Conservation (phyloP, 1,140 invertebrate genomes). For the Camponotus pennsylvanicus region DNA sequence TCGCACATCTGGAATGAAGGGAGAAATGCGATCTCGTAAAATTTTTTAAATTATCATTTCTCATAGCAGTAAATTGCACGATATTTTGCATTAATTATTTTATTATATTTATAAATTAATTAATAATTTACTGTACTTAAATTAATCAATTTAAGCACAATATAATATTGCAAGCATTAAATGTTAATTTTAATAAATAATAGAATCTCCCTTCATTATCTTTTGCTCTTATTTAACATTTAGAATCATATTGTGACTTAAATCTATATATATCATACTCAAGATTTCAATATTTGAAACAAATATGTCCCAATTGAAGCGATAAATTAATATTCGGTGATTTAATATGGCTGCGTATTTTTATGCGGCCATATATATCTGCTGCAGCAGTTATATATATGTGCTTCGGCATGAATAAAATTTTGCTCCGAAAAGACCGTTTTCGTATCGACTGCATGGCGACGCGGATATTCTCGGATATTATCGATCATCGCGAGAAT, state of each 20-base stretch:
- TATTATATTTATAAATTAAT: neutral
- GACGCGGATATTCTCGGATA: constrained; percentile 41
- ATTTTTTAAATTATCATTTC: constrained; percentile 3
- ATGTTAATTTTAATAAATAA: no score
- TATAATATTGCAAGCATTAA: no score
- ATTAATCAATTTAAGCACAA: neutral
- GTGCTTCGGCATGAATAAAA: constrained; percentile 47
- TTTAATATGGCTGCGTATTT: constrained; percentile 38
- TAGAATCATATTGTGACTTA: neutral
- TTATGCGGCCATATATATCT: constrained; percentile 58
- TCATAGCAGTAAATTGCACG: neutral
- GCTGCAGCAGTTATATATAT: constrained; percentile 43
- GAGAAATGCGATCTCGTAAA: neutral
- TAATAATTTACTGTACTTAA: neutral
- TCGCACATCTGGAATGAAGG: neutral
- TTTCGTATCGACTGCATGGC: constrained; percentile 25
- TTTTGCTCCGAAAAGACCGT: constrained; percentile 28
- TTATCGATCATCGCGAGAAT: constrained; percentile 40
- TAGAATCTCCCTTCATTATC: no score
- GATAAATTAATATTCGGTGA: constrained; percentile 38
- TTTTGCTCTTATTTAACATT: no score
- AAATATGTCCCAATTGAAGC: neutral
- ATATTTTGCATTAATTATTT: neutral
- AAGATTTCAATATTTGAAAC: constrained; percentile 13
- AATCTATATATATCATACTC: neutral